Evolutionary conservation across 23 tunicate genomes (phyloP), one percentile per base, ranked within the genome.

Genomic region (Trididemnum clinides): DNA sequence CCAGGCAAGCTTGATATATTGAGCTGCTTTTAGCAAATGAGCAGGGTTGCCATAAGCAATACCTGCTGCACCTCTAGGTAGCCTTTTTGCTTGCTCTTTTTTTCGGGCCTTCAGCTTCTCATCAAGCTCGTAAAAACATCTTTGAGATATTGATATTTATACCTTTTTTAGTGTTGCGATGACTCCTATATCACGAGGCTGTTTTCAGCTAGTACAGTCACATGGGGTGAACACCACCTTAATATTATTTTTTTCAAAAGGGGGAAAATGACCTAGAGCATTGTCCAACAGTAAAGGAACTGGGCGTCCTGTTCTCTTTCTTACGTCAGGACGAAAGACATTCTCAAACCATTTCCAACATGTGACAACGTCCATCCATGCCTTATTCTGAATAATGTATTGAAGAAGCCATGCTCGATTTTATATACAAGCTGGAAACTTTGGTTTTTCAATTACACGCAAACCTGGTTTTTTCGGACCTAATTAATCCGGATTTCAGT

Each of bases 181-280:
- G 22, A 84, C 78, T 84, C 88, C 88, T 85, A 84, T 38, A 28
- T 75, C 69, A 84, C 88, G 50, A 22, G 81, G 86, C 86, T 82
- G 86, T 64, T 82, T 64, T 81, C 80, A 74, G 34, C 80, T 74
- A 74, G 57, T 74, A 37, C 80, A 82, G 77, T 82, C 70, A 29
- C 81, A 81, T 34, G 81, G 77, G 34, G 70, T 70, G 54, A 64
- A 64, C 34, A 23, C 80, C 57, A 74, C 80, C 23, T 74, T 74
- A 28, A 74, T 28, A 28, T 74, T 74, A 74, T 33, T 70, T 34
- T 20, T 21, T 34, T 82, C 84, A 80, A 80, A 80, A 20, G 74
- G 80, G 64, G 36, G 37, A 80, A 80, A 80, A 80, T 80, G n/a
- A n/a, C n/a, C n/a, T n/a, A n/a, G 86, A 64, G 77, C 86, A 34